Evolutionary conservation across 2,113 vertebrate genomes (phyloP).

Genomic region (Phaethornis superciliosus): DNA sequence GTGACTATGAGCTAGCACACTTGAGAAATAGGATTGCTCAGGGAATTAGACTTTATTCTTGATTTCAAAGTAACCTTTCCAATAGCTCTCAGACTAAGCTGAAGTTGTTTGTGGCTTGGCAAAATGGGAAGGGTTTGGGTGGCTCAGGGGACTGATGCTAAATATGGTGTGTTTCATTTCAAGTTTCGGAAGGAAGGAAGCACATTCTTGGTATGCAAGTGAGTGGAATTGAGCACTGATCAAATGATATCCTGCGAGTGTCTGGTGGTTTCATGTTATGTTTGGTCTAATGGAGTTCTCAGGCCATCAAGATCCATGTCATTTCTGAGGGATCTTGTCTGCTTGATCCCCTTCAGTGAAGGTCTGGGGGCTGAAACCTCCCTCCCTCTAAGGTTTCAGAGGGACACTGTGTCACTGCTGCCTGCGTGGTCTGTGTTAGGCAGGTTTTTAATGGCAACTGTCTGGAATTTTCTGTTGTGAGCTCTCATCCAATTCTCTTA

Average conservation of each 20-base stretch:
- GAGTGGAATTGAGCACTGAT: neutral
- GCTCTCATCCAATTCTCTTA: neutral
- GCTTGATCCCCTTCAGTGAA: neutral
- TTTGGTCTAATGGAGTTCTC: neutral
- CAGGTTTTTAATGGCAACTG: neutral
- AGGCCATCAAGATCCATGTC: neutral
- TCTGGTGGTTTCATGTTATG: neutral
- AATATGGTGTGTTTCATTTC: neutral
- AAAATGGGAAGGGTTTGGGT: neutral
- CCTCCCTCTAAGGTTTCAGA: neutral
- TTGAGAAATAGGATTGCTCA: neutral
- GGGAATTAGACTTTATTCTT: neutral
- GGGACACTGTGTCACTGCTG: rapidly evolving
- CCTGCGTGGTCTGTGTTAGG: neutral
- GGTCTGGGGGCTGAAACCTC: too few species aligned
- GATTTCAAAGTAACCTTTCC: neutral
- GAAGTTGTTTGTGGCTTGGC: neutral
- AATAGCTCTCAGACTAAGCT: neutral
- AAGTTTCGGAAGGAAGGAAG: conserved; percentile 53
- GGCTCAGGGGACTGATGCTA: neutral
- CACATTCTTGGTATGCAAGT: neutral
- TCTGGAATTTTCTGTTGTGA: neutral
- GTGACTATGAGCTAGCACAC: rapidly evolving
- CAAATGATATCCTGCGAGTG: neutral
- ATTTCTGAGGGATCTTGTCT: neutral